These are phyloP conservation scores for Patella depressa DNA, from an alignment of 2,888 invertebrate species.

Conservation along the genomic window DNA sequence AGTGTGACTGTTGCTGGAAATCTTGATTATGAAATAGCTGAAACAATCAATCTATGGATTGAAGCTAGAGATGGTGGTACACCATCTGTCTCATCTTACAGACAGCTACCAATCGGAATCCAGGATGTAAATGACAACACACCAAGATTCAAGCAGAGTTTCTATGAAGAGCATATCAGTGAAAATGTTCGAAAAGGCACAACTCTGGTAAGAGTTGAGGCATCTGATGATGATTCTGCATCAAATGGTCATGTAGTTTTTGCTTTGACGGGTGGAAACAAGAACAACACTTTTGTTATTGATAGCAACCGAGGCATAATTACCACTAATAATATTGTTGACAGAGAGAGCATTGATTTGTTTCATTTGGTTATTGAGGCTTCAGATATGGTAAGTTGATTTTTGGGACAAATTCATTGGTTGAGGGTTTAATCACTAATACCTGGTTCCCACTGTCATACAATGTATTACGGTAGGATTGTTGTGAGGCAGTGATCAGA, in stretches of 20 bases:
- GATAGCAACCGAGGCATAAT: slow-evolving; percentile 89
- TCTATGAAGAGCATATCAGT: slow-evolving; percentile 87
- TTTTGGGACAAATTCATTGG: background rate
- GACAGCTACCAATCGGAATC: slow-evolving; percentile 83
- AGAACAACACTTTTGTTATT: slow-evolving; percentile 84
- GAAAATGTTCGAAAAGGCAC: slow-evolving; percentile 73
- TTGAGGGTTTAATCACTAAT: background rate
- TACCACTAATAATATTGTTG: slow-evolving; percentile 79
- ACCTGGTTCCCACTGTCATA: too few relatives aligned
- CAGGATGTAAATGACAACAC: slow-evolving; percentile 94
- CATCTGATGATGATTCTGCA: slow-evolving; percentile 79
- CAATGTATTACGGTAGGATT: too few relatives aligned
- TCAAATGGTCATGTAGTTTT: slow-evolving; percentile 51
- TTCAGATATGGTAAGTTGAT: slow-evolving; percentile 77
- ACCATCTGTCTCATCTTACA: slow-evolving; percentile 48
- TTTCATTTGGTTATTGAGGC: slow-evolving; percentile 90
- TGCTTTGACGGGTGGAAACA: slow-evolving; percentile 86
- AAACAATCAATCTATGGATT: slow-evolving; percentile 57
- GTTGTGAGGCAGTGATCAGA: too few relatives aligned
- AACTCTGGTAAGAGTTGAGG: slow-evolving; percentile 82
- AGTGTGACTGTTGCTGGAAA: slow-evolving; percentile 44
- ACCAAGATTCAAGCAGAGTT: slow-evolving; percentile 81
- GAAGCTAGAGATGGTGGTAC: slow-evolving; percentile 73
- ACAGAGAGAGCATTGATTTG: slow-evolving; percentile 90
- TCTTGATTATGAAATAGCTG: slow-evolving; percentile 59